Conservation (phyloP, 2,113 vertebrate genomes). For the Hypomesus transpacificus region DNA sequence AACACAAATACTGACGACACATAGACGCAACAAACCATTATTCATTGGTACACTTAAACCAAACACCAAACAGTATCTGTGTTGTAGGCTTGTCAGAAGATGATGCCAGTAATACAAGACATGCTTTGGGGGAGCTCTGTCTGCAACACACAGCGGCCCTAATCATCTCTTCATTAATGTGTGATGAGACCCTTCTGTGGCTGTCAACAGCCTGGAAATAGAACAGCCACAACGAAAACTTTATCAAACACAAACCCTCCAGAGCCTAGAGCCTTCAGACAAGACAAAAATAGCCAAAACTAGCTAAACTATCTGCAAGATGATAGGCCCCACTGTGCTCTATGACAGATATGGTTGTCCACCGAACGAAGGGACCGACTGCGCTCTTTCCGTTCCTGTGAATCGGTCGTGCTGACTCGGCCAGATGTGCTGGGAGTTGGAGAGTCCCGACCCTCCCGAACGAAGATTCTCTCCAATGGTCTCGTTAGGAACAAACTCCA, state of each 20-base stretch:
- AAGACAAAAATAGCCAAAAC: conserved; percentile 18
- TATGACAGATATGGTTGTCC: neutral
- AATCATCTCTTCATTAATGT: conserved; percentile 47
- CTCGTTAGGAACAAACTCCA: conserved; percentile 21
- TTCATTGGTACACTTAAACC: no score
- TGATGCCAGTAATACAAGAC: no score
- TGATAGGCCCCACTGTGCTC: conserved; percentile 27
- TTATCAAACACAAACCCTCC: conserved; percentile 35
- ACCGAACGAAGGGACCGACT: neutral
- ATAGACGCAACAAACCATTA: no score
- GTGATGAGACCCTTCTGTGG: conserved; percentile 32
- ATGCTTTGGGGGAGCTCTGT: no score
- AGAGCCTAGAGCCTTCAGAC: conserved; percentile 11
- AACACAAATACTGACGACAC: no score
- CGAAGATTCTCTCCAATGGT: conserved; percentile 15
- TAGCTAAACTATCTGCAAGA: conserved; percentile 19
- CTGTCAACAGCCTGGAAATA: conserved; percentile 51
- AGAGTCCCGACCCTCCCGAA: neutral
- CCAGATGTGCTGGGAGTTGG: conserved; percentile 40
- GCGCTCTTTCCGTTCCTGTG: neutral
- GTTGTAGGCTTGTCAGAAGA: no score
- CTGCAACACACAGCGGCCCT: neutral
- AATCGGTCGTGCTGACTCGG: conserved; percentile 27
- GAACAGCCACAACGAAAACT: conserved; percentile 25
- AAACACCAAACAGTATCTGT: no score